phyloP scores from a whole-genome alignment of 1,140 invertebrate genomes.

The Homalodisca vitripennis region DNA sequence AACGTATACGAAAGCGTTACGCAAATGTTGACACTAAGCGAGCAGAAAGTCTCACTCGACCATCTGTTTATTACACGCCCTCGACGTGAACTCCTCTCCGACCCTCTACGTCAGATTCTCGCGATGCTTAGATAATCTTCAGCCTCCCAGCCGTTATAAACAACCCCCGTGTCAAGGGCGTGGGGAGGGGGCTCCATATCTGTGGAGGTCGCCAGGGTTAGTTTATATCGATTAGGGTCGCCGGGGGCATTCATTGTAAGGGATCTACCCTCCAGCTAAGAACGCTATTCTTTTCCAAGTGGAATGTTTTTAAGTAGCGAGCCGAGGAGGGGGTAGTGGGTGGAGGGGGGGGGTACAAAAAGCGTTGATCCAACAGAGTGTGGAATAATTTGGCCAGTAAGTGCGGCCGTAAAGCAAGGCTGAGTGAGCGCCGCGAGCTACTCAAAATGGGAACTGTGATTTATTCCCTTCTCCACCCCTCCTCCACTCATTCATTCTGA shows the following conservation, averaged over 20 bases:
- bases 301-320: conserved; percentile 22
- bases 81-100: too few species aligned
- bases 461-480: not conserved
- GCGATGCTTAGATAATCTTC: conserved; percentile 14
- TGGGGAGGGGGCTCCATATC: not conserved
- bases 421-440: not conserved
- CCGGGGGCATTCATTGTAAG: conserved; percentile 9
- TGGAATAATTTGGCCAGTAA: conserved; percentile 20
- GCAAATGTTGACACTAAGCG: too few species aligned
- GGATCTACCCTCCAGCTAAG: not conserved
- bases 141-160: not conserved
- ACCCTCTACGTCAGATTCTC: too few species aligned
- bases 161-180: not conserved
- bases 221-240: conserved; percentile 15
- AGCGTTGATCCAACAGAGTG: conserved; percentile 22
- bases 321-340: not conserved
- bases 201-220: conserved; percentile 10
- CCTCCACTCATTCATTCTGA: too few species aligned
- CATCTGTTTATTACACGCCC: too few species aligned
- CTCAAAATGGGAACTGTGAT: conserved; percentile 12
- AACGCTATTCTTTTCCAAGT: conserved; percentile 19
- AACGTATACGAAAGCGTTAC: too few species aligned
- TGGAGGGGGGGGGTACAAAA: not conserved
- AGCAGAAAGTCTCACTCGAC: too few species aligned
- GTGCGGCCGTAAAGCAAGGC: not conserved